Percentiles rank a stretch among this genome's conserved stretches.
These are phyloP conservation scores for Potamilus streckersoni DNA, from an alignment of 1,140 invertebrate species.

Conservation along the genomic window DNA sequence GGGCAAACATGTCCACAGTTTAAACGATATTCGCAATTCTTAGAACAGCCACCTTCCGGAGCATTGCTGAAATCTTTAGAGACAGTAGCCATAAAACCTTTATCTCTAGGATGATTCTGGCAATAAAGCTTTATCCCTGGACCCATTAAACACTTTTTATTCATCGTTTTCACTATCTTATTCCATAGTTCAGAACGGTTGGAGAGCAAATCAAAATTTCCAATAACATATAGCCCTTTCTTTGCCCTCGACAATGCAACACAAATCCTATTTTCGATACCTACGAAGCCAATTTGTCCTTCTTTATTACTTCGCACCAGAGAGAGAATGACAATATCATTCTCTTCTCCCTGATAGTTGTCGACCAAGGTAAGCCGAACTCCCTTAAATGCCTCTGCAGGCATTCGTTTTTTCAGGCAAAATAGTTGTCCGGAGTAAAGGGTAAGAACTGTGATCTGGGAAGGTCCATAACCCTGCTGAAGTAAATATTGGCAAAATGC, in stretches of 20 bases:
- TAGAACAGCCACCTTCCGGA: slow-evolving; percentile 66
- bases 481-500: slow-evolving; percentile 59
- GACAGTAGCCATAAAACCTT: slow-evolving; percentile 29
- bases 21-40: slow-evolving; percentile 56
- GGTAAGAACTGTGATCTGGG: slow-evolving; percentile 66
- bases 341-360: slow-evolving; percentile 83
- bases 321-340: slow-evolving; percentile 85
- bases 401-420: slow-evolving; percentile 51
- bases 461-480: slow-evolving; percentile 59
- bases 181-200: slow-evolving; percentile 63
- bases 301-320: slow-evolving; percentile 79
- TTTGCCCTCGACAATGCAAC: slow-evolving; percentile 86
- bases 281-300: slow-evolving; percentile 81
- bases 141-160: slow-evolving; percentile 31
- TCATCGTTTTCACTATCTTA: slow-evolving; percentile 50
- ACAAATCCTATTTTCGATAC: slow-evolving; percentile 81
- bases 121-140: slow-evolving; percentile 62
- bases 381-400: slow-evolving; percentile 39
- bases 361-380: slow-evolving; percentile 77
- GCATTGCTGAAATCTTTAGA: slow-evolving; percentile 61
- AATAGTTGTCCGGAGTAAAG: slow-evolving; percentile 65
- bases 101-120: slow-evolving; percentile 66
- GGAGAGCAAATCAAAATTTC: slow-evolving; percentile 77
- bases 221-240: slow-evolving; percentile 76
- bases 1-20: slow-evolving; percentile 64